These are phyloP conservation scores for Cephalopterus ornatus DNA, from an alignment of 2,113 vertebrate species.

Conservation along the genomic window DNA sequence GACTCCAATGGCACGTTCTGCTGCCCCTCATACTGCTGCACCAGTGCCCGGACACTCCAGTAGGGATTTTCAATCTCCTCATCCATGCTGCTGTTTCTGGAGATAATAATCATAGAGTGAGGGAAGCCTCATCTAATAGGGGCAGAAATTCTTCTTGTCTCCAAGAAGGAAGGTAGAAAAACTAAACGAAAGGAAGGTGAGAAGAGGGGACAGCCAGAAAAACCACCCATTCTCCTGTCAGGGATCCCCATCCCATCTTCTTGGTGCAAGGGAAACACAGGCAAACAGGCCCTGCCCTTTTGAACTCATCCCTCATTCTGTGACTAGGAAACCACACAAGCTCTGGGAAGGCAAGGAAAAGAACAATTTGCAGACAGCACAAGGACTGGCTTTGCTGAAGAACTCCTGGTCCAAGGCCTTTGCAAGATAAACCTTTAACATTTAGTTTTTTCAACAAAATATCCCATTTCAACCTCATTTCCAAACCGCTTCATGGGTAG, in stretches of 20 bases:
- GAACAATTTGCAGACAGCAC: neutral
- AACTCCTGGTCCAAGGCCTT: neutral
- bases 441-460: neutral
- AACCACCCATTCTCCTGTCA: neutral
- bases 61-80: slow-evolving; percentile 82
- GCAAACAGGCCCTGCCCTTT: neutral
- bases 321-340: neutral
- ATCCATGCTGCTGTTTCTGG: slow-evolving; percentile 77
- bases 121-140: neutral
- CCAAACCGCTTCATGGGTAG: neutral
- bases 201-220: neutral
- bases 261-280: neutral
- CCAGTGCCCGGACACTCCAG: slow-evolving; percentile 90
- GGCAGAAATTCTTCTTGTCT: neutral
- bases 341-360: neutral
- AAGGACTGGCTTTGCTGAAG: neutral
- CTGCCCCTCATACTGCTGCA: slow-evolving; percentile 91
- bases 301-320: neutral
- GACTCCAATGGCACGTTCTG: slow-evolving; percentile 62
- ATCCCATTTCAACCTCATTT: neutral
- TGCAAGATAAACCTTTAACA: neutral
- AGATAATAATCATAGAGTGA: neutral
- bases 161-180: neutral
- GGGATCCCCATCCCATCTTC: neutral
- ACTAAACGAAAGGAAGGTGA: neutral